A percentile compares a stretch with the other conserved stretches of the same genome.
phyloP scores from a whole-genome alignment of 23 tunicate species.

The Trididemnum nubilum region DNA sequence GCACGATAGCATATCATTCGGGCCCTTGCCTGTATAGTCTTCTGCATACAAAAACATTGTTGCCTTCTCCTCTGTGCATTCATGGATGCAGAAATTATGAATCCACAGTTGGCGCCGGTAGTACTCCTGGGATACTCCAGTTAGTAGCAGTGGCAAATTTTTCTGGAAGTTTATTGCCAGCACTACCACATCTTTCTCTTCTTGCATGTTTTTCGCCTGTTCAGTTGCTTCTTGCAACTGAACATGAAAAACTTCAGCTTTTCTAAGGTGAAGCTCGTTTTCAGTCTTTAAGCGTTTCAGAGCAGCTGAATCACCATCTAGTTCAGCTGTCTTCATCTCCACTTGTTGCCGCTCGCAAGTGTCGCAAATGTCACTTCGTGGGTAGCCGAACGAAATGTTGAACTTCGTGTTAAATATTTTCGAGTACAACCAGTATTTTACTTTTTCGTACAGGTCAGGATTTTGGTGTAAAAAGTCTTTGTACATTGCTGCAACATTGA shows the following conservation, averaged over 20 bases:
- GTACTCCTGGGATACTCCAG: conserved; percentile 21
- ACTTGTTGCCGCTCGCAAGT: not conserved
- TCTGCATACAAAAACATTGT: conserved; percentile 22
- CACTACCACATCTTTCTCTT: not conserved
- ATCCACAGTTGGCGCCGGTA: conserved; percentile 8
- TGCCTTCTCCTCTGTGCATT: not conserved
- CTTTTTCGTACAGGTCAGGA: not conserved
- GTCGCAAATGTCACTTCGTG: not conserved
- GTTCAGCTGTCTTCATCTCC: not conserved
- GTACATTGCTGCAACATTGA: not conserved
- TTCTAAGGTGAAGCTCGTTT: not conserved
- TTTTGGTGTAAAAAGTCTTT: not conserved
- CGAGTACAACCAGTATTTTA: not conserved
- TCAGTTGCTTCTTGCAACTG: conserved; percentile 6
- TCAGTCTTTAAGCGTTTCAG: not conserved
- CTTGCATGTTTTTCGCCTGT: not conserved
- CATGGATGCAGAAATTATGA: conserved; percentile 26
- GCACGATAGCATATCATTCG: conserved; percentile 6
- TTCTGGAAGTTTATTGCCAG: conserved; percentile 1
- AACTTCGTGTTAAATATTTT: not conserved
- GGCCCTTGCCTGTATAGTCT: conserved; percentile 9
- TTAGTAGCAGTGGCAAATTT: conserved; percentile 8
- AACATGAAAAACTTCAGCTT: conserved; percentile 9
- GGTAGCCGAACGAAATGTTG: not conserved
- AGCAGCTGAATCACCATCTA: not conserved